Evolutionary conservation across 2,888 invertebrate species (phyloP).

Genomic region (Oscheius sp.): DNA sequence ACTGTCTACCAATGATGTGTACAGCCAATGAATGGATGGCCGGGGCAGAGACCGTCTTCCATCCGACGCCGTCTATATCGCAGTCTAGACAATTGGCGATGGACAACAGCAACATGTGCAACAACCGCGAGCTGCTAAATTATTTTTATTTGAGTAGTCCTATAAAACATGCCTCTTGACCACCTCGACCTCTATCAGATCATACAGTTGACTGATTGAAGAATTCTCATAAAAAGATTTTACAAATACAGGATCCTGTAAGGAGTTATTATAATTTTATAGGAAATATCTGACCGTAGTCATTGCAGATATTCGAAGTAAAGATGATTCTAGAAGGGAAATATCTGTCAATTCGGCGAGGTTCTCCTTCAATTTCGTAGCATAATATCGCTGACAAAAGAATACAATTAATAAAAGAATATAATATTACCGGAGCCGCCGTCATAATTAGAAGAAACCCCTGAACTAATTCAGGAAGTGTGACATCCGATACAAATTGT

Average conservation of each 20-base stretch:
- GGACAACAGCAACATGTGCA: constrained; percentile 42
- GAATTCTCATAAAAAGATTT: constrained; percentile 5
- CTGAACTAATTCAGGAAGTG: constrained; percentile 42
- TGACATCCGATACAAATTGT: constrained; percentile 55
- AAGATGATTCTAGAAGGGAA: background rate
- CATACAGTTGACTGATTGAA: constrained; percentile 1
- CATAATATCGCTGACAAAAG: constrained; percentile 10
- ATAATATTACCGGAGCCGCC: constrained; percentile 55
- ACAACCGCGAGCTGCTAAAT: constrained; percentile 38
- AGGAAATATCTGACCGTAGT: background rate
- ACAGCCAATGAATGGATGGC: constrained; percentile 40
- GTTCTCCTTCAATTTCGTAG: constrained; percentile 15
- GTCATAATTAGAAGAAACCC: constrained; percentile 64
- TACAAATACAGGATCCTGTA: constrained; percentile 16
- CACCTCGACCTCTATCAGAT: constrained; percentile 6
- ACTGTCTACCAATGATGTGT: constrained; percentile 42
- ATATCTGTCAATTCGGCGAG: background rate
- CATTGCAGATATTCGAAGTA: background rate
- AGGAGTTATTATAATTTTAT: no score
- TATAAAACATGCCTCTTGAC: constrained; percentile 3
- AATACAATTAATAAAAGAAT: background rate
- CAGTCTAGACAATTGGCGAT: constrained; percentile 40
- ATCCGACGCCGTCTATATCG: constrained; percentile 41
- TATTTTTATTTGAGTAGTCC: background rate
- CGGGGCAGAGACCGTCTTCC: constrained; percentile 45